These are phyloP conservation scores for Darevskia mixta DNA, from an alignment of 2,797 vertebrate genomes.

Conservation along the genomic window DNA sequence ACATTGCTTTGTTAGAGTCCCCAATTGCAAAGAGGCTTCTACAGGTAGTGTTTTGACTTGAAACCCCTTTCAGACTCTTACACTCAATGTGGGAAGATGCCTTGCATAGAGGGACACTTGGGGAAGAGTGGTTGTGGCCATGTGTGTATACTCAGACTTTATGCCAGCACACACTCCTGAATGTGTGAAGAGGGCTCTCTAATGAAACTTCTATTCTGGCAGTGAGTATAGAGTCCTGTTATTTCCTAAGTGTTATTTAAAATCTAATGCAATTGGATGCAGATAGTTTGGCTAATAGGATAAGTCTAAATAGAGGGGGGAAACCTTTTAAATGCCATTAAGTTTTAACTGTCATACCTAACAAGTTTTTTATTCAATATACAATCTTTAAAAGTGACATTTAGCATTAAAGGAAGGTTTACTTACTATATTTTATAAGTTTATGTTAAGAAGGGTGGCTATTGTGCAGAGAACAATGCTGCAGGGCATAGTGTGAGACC, in stretches of 20 bases:
- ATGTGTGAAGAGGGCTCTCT: background rate
- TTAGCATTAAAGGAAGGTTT: slow-evolving; percentile 63
- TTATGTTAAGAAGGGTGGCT: background rate
- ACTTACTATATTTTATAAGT: background rate
- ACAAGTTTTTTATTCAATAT: slow-evolving; percentile 71
- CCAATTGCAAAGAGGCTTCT: too few species aligned
- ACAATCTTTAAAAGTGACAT: slow-evolving; percentile 61
- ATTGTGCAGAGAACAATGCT: background rate
- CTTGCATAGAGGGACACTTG: too few species aligned
- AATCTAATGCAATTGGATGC: slow-evolving; percentile 46
- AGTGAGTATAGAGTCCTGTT: slow-evolving; percentile 53
- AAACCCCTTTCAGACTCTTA: too few species aligned
- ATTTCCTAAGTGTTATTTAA: slow-evolving; percentile 54
- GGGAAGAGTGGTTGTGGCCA: too few species aligned
- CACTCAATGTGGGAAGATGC: too few species aligned
- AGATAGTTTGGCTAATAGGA: slow-evolving; percentile 63
- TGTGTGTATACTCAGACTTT: too few species aligned
- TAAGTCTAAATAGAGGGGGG: slow-evolving; percentile 58
- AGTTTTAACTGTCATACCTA: slow-evolving; percentile 73
- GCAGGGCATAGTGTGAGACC: background rate
- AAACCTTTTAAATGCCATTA: slow-evolving; percentile 70
- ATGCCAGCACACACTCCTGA: too few species aligned
- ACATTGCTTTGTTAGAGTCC: too few species aligned
- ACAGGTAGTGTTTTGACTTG: too few species aligned
- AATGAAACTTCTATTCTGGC: slow-evolving; percentile 32